Evolutionary conservation across 2,888 invertebrate species (phyloP), one percentile per base, ranked within the genome.

Genomic region (Apoda limacodes): DNA sequence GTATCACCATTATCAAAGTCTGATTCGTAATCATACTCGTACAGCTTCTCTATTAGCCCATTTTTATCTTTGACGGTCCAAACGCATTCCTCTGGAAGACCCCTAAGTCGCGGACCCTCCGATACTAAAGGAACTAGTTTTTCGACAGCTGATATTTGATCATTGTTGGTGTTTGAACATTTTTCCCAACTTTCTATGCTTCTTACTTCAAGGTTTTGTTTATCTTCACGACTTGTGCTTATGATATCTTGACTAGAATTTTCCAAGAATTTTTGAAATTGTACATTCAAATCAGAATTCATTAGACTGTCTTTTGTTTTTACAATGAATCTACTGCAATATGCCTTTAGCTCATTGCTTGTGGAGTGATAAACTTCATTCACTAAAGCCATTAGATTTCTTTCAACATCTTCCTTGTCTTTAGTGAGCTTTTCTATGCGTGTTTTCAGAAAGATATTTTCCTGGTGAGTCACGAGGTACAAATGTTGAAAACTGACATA

Each of bases 11-110:
- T 62, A 36, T 71, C 60, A 15, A 56, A 59, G 30, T 61, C 59
- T 9, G 59, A 48, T 21, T 55, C 60, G 23, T 42, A 64, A 37
- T 69, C 61, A 35, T 60, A 75, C 52, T 75, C 75, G 34, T 71
- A 78, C 13, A 78, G 45, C 40, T 69, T 76, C 48, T 76, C 64
- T 37, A 76, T 74, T 2, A 74, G 49, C 9, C 78, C 78, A 36
- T 72, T 50, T 48, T 67, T 69, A 39, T 76, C 71, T 54, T 76
- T 75, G 0, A 75, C 58, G 2, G 76, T 71, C 70, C 70, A 75
- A 22, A 74, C 58, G 33, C 46, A 66, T 48, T 76, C 72, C 17
- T 72, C 72, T 2, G 71, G 67, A n/a, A 70, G 52, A 2, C 71
- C 64, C 39, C 60, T 64, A 1, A 68, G 51, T 45, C 52, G 67